Conservation (phyloP, 1,140 invertebrate genomes). For the Halesus radiatus region DNA sequence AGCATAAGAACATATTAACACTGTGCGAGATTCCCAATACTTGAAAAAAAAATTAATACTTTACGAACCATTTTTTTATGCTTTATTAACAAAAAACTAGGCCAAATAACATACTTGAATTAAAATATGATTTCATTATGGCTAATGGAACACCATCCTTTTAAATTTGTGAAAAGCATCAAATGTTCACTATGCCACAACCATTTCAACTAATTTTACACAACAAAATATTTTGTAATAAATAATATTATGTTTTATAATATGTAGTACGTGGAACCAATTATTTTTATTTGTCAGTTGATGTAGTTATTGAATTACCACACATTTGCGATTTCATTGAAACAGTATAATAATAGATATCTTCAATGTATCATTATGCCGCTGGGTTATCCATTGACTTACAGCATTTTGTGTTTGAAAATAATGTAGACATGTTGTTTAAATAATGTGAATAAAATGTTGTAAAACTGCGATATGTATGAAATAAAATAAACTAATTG, state of each 20-base stretch:
- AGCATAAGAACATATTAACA: too few relatives aligned
- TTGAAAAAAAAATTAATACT: too few relatives aligned
- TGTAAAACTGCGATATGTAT: conserved; percentile 39
- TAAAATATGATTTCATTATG: too few relatives aligned
- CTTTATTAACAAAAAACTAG: too few relatives aligned
- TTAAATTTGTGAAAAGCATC: too few relatives aligned
- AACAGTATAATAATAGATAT: not conserved
- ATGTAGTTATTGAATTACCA: not conserved
- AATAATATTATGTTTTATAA: not conserved
- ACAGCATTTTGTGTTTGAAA: conserved; percentile 7
- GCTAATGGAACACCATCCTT: too few relatives aligned
- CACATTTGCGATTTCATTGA: not conserved
- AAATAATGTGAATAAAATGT: conserved; percentile 29
- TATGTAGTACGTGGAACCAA: not conserved
- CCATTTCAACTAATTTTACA: too few relatives aligned
- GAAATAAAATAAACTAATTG: conserved; percentile 27
- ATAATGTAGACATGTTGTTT: conserved; percentile 26
- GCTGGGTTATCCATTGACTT: not conserved
- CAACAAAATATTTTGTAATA: too few relatives aligned
- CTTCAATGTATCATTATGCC: not conserved
- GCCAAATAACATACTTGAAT: too few relatives aligned
- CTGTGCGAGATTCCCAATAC: too few relatives aligned
- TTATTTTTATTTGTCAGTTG: not conserved
- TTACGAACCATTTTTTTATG: too few relatives aligned
- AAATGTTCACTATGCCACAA: too few relatives aligned